Evolutionary conservation across 2,113 vertebrate species (phyloP), one percentile per base, ranked within the genome.

Genomic region (Zosterops borbonicus): DNA sequence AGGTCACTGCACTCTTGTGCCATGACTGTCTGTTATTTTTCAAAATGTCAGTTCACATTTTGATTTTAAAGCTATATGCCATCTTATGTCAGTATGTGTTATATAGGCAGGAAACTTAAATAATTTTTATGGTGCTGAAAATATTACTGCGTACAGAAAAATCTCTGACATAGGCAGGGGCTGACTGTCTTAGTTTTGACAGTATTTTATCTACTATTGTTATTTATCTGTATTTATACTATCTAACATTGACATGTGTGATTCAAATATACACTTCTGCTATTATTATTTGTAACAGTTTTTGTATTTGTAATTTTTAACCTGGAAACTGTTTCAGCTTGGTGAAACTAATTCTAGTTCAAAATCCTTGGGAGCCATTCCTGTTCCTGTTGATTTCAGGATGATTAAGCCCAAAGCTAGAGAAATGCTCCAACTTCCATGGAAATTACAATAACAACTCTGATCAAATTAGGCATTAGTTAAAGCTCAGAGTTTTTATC

Each of bases 1-100:
- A 87, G 39, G 39, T 90, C 55, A 59, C 27, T 74, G 82, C 35
- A 52, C 69, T 96, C 18, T 69, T 81, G 22, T 86, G 41, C 56
- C 44, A 41, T 71, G 23, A 44, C 39, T 92, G 53, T 77, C 77
- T 63, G 21, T 79, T 75, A 41, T 69, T 88, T 91, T 95, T 86
- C 41, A 73, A 69, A 95, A 84, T 65, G n/a, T 68, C 56, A 56
- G 56, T 83, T 94, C 35, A 64, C 11, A 25, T 92, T 95, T 92
- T 87, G 41, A n/a, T 91, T 92, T 90, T 81, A 60, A 87, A 89
- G 15, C 53, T 71, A 9, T 35, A 35, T 83, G 58, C 35, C 22
- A 53, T 12, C 13, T 78, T 59, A 41, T 81, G 39, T 52, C 50
- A 83, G 14, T 80, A 52, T 56, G 6, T 53, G 47, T 69, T 46